Percentiles rank a stretch among this genome's conserved stretches.
Evolutionary conservation across 2,888 invertebrate genomes (phyloP).

Genomic region (Linnaemya vulpina): DNA sequence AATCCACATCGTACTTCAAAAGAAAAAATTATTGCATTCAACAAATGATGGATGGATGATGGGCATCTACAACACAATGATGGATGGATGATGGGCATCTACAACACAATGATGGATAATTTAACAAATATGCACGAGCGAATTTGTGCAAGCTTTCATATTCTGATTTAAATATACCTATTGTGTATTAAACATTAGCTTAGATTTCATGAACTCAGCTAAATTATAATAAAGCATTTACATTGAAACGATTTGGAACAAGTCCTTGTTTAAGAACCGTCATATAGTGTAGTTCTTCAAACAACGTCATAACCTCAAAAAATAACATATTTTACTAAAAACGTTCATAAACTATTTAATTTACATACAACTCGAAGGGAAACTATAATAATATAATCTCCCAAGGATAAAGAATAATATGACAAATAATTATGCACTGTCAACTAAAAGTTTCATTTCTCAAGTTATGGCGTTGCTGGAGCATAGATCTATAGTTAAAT

Average conservation of each 20-base stretch:
- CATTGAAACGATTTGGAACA: conserved; percentile 5
- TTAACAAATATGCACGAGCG: conserved; percentile 26
- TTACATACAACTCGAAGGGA: too few species aligned
- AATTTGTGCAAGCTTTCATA: conserved; percentile 31
- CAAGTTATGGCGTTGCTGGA: too few species aligned
- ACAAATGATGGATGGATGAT: neutral
- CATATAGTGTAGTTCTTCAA: neutral
- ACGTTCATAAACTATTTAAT: too few species aligned
- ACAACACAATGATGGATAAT: conserved; percentile 11
- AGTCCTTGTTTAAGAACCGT: conserved; percentile 7
- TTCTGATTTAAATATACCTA: conserved; percentile 21
- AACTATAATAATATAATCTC: too few species aligned
- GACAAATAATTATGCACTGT: too few species aligned
- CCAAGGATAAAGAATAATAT: too few species aligned
- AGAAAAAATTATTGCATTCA: conserved; percentile 1
- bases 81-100: neutral
- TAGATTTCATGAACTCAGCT: conserved; percentile 12
- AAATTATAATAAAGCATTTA: conserved; percentile 25
- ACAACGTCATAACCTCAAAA: too few species aligned
- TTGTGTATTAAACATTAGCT: conserved; percentile 31
- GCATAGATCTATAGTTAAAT: too few species aligned
- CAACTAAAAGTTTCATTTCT: too few species aligned
- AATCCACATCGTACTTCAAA: neutral
- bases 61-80: conserved; percentile 24
- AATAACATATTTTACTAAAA: too few species aligned